phyloP scores from a whole-genome alignment of 2,888 invertebrate genomes.

The Calephelis perditalis region DNA sequence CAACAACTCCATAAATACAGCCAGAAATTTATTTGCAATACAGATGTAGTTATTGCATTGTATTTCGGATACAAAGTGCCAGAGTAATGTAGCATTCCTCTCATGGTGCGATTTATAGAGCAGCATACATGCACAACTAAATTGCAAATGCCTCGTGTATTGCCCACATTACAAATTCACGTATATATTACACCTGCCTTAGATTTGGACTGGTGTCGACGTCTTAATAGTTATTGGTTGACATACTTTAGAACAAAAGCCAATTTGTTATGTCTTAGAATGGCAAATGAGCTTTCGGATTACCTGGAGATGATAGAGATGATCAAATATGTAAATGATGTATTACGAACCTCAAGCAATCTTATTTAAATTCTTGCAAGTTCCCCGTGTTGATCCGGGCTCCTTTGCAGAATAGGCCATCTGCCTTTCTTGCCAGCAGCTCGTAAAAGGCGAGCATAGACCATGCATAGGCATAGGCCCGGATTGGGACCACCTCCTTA shows the following conservation, averaged over 20 bases:
- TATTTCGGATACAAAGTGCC: conserved; percentile 15
- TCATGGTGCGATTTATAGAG: conserved; percentile 38
- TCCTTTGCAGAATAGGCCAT: no score
- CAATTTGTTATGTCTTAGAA: no score
- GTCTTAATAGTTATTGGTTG: neutral
- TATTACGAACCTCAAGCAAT: no score
- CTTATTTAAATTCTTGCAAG: no score
- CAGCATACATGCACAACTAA: conserved; percentile 31
- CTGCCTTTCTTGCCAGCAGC: no score
- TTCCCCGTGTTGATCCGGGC: no score
- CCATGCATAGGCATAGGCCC: no score
- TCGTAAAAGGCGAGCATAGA: no score
- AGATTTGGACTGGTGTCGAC: conserved; percentile 16
- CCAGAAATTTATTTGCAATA: conserved; percentile 33
- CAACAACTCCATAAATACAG: conserved; percentile 8
- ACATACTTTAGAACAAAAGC: conserved; percentile 19
- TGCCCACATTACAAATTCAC: conserved; percentile 23
- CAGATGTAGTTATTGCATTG: conserved; percentile 17
- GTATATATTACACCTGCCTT: conserved; percentile 25
- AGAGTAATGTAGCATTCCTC: conserved; percentile 53
- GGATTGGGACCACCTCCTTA: no score
- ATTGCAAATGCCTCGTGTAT: conserved; percentile 44
- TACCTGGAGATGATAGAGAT: no score
- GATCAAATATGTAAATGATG: no score
- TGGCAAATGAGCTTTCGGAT: no score